Percentiles rank a stretch among this genome's conserved stretches.
phyloP scores from a whole-genome alignment of 2,113 vertebrate genomes.

The Phrynosoma platyrhinos region DNA sequence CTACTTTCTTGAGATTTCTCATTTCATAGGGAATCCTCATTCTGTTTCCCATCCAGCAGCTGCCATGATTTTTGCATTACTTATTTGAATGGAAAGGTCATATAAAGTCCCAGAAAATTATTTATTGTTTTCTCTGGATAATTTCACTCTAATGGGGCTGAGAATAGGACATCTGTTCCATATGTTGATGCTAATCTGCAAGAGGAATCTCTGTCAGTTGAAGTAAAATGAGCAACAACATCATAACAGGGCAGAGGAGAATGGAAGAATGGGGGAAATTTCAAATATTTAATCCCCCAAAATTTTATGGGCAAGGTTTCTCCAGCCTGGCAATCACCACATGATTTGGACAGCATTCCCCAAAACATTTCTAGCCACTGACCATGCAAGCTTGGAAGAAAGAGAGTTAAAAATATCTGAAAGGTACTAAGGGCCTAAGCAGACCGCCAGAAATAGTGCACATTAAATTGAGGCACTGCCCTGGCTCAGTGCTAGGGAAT shows the following conservation, averaged over 20 bases:
- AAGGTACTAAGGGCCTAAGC: too few relatives aligned
- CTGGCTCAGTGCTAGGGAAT: too few relatives aligned
- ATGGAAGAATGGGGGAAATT: background rate
- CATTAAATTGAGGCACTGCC: too few relatives aligned
- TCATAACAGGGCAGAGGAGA: background rate
- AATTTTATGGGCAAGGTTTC: background rate
- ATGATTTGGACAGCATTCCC: background rate
- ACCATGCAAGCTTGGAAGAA: too few relatives aligned
- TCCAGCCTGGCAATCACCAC: too few relatives aligned
- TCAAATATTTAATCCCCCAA: background rate
- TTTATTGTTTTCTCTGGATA: background rate
- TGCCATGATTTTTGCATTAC: background rate
- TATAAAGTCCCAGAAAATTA: background rate
- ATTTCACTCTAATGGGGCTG: background rate
- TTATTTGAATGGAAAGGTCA: conserved; percentile 18
- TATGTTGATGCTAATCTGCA: background rate
- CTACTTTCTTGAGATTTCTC: background rate
- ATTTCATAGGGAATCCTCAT: background rate
- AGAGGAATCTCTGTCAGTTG: accelerated
- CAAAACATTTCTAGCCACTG: too few relatives aligned
- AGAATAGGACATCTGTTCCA: accelerated
- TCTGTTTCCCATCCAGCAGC: background rate
- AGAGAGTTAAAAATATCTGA: too few relatives aligned
- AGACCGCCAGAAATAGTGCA: too few relatives aligned
- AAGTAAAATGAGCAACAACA: background rate